Percentiles rank a stretch among this genome's conserved stretches.
Evolutionary conservation across 2,888 invertebrate genomes (phyloP).

Genomic region (Drosophila mimica): DNA sequence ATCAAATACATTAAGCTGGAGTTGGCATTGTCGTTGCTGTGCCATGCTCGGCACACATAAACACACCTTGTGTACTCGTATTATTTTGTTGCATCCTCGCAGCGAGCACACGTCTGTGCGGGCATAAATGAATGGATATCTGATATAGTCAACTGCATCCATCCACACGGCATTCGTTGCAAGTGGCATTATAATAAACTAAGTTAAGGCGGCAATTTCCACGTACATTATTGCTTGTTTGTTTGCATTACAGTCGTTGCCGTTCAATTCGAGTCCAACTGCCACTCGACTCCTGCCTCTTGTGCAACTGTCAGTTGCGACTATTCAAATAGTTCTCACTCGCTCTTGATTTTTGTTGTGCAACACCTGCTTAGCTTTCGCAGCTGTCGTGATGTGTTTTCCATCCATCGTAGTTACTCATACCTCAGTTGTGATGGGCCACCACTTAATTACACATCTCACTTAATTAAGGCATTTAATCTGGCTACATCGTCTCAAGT

Average conservation of each 20-base stretch:
- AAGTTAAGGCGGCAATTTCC: conserved; percentile 79
- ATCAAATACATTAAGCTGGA: conserved; percentile 4
- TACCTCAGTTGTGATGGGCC: conserved; percentile 3
- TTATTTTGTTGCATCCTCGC: conserved; percentile 65
- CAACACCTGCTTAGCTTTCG: neutral
- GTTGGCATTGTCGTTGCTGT: conserved; percentile 32
- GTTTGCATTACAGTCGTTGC: conserved; percentile 72
- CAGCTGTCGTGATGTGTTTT: neutral
- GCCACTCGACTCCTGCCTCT: neutral
- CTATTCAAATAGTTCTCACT: conserved; percentile 40
- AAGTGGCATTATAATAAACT: conserved; percentile 78
- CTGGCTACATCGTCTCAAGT: neutral
- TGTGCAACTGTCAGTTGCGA: conserved; percentile 23
- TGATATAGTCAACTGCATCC: conserved; percentile 29
- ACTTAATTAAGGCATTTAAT: neutral
- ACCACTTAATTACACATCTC: neutral
- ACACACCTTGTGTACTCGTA: conserved; percentile 48
- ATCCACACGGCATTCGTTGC: conserved; percentile 33
- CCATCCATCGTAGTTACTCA: neutral
- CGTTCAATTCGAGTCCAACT: conserved; percentile 59
- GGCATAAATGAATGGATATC: conserved; percentile 69
- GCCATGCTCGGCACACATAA: conserved; percentile 11
- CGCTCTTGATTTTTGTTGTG: conserved; percentile 2
- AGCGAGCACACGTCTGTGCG: conserved; percentile 43
- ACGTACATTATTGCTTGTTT: conserved; percentile 76